Conservation (phyloP, 2,113 vertebrate species). For the Lethenteron camtschaticum region DNA sequence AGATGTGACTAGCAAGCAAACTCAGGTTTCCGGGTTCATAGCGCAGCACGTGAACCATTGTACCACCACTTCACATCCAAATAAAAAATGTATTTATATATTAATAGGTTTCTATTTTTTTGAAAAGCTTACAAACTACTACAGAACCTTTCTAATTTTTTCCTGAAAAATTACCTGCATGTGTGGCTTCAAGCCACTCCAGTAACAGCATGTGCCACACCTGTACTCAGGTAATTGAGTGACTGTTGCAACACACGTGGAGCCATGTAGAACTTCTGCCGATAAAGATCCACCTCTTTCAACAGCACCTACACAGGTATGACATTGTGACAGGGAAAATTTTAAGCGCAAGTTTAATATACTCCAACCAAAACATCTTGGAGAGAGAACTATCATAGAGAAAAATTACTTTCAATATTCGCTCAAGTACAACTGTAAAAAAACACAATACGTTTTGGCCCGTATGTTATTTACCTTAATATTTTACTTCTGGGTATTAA, state of each 20-base stretch:
- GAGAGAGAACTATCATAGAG: background rate
- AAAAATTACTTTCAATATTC: background rate
- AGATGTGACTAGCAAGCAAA: background rate
- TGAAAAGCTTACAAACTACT: no score
- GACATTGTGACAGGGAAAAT: background rate
- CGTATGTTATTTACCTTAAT: no score
- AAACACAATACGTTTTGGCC: no score
- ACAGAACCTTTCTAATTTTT: no score
- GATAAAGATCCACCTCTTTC: conserved; percentile 90
- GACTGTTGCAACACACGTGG: conserved; percentile 91
- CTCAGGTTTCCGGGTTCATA: no score
- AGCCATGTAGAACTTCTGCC: conserved; percentile 89
- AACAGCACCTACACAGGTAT: conserved; percentile 45
- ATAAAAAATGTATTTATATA: no score
- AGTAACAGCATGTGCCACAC: conserved; percentile 90
- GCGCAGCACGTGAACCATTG: no score
- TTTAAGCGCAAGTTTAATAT: background rate
- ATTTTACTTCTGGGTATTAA: no score
- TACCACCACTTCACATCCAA: no score
- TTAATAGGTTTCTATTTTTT: no score
- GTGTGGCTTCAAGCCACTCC: conserved; percentile 90
- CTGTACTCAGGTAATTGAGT: conserved; percentile 91
- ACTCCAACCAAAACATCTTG: background rate
- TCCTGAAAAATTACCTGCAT: conserved; percentile 49
- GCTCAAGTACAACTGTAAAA: no score